Evolutionary conservation across 2,113 vertebrate genomes (phyloP).

Genomic region (Apistogramma diplotaenia): DNA sequence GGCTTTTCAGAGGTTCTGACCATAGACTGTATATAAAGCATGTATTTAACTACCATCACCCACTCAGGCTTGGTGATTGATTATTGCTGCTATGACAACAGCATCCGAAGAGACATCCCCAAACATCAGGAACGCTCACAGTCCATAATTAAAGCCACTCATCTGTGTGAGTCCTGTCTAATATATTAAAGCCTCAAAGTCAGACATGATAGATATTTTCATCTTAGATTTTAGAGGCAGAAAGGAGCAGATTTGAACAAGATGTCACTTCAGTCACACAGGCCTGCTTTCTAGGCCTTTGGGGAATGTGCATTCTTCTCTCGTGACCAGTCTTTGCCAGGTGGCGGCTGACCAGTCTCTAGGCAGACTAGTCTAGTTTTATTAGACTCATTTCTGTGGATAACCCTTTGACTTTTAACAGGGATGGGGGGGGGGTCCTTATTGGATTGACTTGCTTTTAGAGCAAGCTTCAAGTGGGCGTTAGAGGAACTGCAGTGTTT

Average conservation of each 20-base stretch:
- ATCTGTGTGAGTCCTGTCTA: background rate
- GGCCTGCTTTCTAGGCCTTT: too few relatives aligned
- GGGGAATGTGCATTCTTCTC: background rate
- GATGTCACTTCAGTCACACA: background rate
- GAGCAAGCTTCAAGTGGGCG: background rate
- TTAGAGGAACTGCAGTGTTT: background rate
- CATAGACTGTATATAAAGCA: background rate
- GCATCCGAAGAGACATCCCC: background rate
- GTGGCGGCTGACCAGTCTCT: background rate
- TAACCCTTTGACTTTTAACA: background rate
- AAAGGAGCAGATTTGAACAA: background rate
- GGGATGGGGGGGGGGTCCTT: too few relatives aligned
- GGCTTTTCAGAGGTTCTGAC: background rate
- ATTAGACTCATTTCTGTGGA: background rate
- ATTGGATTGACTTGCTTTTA: background rate
- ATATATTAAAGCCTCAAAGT: background rate
- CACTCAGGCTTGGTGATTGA: background rate
- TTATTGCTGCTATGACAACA: background rate
- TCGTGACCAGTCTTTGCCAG: background rate
- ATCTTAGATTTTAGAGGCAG: background rate
- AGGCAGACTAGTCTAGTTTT: background rate
- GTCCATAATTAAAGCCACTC: accelerated
- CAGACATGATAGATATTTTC: background rate
- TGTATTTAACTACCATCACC: background rate
- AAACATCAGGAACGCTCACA: background rate